Evolutionary conservation across 2,888 invertebrate genomes (phyloP), one percentile per base, ranked within the genome.

Genomic region (Stictocephala bisonia): DNA sequence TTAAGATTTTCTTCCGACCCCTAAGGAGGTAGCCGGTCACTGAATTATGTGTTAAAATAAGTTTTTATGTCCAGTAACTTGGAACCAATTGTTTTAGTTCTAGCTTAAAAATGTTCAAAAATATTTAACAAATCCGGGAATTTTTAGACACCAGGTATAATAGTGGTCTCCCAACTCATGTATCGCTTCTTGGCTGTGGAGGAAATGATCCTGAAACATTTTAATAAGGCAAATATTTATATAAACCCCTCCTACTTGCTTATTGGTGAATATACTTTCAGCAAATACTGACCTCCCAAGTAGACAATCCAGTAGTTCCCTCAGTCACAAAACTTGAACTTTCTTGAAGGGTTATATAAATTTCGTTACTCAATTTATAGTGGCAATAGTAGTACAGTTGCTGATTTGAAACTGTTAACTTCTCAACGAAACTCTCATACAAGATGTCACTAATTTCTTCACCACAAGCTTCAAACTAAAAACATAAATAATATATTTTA

Each of bases 281-380:
- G n/a, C 4, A 4, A n/a, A 44, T 44, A 71, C 75, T 77, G 84
- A 91, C 91, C 88, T 93, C 91, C 93, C 93, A 94, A 79, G 90
- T 91, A 78, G 89, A 89, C 78, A 94, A 85, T 26, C 94, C 94
- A 15, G 94, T 94, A 20, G 94, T 93, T 27, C 93, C 93, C 82
- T 91, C 87, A 0, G 90, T 87, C 77, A 94, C 91, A 81, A 93
- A 88, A 81, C 88, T 90, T 71, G 86, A 87, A 73, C 90, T 92
- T 83, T 94, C 94, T 78, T 88, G 88, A 66, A 93, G 83, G 13
- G 88, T 90, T 81, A 82, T 77, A 72, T 78, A 44, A 70, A 84
- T 81, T 72, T 85, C 80, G 31, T 83, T 81, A 35, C 82, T 76
- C 70, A 89, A 80, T 44, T 86, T 69, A 82, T 91, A 93, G 83